phyloP scores from a whole-genome alignment of 2,113 vertebrate species.

The Xiphophorus hellerii region DNA sequence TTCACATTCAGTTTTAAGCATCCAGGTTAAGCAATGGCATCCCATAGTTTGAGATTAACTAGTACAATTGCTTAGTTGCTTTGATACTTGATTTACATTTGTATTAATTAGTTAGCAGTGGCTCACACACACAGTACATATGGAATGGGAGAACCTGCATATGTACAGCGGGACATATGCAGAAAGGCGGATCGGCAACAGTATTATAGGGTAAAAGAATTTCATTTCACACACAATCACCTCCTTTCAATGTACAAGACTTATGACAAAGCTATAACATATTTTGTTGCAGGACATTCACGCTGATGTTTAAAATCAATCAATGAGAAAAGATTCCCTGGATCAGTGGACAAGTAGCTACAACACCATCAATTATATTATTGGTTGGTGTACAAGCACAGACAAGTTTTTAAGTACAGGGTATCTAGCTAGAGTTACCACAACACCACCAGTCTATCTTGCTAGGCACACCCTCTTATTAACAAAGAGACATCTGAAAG shows the following conservation, averaged over 20 bases:
- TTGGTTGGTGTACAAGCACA: conserved; percentile 30
- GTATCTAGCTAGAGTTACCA: background rate
- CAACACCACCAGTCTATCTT: conserved; percentile 49
- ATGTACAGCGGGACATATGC: no score
- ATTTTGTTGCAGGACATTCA: conserved; percentile 32
- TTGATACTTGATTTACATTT: no score
- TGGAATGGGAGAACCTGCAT: no score
- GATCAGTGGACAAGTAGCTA: conserved; percentile 50
- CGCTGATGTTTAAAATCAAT: conserved; percentile 52
- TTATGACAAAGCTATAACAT: conserved; percentile 42
- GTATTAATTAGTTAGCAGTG: no score
- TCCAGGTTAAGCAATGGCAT: background rate
- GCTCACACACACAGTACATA: no score
- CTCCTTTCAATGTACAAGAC: conserved; percentile 44
- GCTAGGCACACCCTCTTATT: conserved; percentile 24
- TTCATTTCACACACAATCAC: conserved; percentile 18
- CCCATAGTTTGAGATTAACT: background rate
- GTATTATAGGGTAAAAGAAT: conserved; percentile 1
- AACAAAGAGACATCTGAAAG: conserved; percentile 25
- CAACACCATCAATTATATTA: conserved; percentile 32
- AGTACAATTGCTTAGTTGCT: no score
- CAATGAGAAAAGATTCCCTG: conserved; percentile 50
- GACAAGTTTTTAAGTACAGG: conserved; percentile 59
- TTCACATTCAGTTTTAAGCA: background rate
- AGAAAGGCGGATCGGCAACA: no score